Percentiles rank a stretch among this genome's conserved stretches.
Conservation (phyloP, 2,113 vertebrate species). For the Hydrochoerus hydrochaeris region DNA sequence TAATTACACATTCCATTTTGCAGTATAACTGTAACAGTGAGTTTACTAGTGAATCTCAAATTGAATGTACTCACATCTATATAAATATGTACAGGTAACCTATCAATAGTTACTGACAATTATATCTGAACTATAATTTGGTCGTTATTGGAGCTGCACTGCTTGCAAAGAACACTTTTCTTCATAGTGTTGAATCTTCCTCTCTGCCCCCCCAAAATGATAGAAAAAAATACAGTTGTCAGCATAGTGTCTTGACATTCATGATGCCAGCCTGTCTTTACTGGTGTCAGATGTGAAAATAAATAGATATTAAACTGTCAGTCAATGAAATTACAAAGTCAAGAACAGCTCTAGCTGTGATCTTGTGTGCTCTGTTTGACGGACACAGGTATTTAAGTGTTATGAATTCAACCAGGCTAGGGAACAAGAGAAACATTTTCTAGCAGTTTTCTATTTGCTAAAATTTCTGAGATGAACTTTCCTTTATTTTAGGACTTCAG, state of each 20-base stretch:
- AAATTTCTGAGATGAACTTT: slow-evolving; percentile 82
- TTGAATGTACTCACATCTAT: slow-evolving; percentile 68
- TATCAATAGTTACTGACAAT: slow-evolving; percentile 80
- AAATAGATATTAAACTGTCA: slow-evolving; percentile 95
- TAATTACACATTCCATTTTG: slow-evolving; percentile 84
- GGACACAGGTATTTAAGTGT: slow-evolving; percentile 91
- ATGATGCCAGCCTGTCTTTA: slow-evolving; percentile 88
- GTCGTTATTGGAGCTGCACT: slow-evolving; percentile 78
- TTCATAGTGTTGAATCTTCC: slow-evolving; percentile 77
- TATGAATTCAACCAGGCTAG: slow-evolving; percentile 86
- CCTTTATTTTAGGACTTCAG: slow-evolving; percentile 71
- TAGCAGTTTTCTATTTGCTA: slow-evolving; percentile 82
- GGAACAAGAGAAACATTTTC: slow-evolving; percentile 85
- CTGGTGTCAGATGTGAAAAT: slow-evolving; percentile 92
- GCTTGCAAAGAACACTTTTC: slow-evolving; percentile 83
- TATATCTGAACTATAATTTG: slow-evolving; percentile 84
- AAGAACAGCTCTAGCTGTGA: slow-evolving; percentile 88
- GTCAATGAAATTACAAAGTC: slow-evolving; percentile 93
- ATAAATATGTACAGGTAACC: slow-evolving; percentile 83
- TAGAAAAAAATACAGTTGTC: slow-evolving; percentile 88
- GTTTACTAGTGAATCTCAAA: slow-evolving; percentile 78
- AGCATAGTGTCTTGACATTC: slow-evolving; percentile 90
- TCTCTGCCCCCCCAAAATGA: slow-evolving; percentile 66
- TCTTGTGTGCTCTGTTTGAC: slow-evolving; percentile 87
- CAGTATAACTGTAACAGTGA: slow-evolving; percentile 70